Percentiles rank a stretch among this genome's conserved stretches.
Evolutionary conservation across 92 coral and sea anemone genomes (phyloP).

Genomic region (Siderastrea radians): DNA sequence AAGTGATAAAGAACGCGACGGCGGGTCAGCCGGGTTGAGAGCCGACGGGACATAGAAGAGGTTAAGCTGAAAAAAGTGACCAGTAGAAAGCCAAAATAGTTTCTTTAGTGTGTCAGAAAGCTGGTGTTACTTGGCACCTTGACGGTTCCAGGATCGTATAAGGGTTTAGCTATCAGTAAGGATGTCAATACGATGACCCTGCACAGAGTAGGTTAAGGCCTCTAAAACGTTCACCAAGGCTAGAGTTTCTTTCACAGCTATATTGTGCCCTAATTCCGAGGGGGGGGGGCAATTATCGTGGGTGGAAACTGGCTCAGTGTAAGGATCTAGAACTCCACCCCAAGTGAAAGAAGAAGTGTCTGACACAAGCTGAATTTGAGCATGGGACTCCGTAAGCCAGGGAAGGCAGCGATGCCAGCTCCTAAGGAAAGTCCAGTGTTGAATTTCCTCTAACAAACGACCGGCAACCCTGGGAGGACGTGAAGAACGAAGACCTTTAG

Average conservation of each 20-base stretch:
- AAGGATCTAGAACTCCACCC: not conserved
- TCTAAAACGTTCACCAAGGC: not conserved
- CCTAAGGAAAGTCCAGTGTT: not conserved
- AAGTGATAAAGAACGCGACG: not conserved
- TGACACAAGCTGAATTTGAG: not conserved
- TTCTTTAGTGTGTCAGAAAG: not conserved
- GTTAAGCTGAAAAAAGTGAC: not conserved
- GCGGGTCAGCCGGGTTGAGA: not conserved
- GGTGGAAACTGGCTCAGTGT: not conserved
- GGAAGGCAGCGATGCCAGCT: not conserved
- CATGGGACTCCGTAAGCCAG: not conserved
- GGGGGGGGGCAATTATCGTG: not conserved
- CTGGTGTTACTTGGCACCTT: not conserved
- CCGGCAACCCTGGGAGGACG: not conserved
- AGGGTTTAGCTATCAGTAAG: slow-evolving; percentile 1
- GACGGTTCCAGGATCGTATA: not conserved
- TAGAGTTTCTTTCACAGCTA: slow-evolving; percentile 9
- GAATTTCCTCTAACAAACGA: not conserved
- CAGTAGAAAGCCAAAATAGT: not conserved
- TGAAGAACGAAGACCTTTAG: not conserved
- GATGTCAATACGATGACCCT: not conserved
- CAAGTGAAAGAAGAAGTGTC: slow-evolving; percentile 3
- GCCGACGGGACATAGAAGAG: not conserved
- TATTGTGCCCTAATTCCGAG: not conserved
- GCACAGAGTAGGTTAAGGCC: not conserved